Evolutionary conservation across 2,113 vertebrate genomes (phyloP).

Genomic region (Tragelaphus scriptus): DNA sequence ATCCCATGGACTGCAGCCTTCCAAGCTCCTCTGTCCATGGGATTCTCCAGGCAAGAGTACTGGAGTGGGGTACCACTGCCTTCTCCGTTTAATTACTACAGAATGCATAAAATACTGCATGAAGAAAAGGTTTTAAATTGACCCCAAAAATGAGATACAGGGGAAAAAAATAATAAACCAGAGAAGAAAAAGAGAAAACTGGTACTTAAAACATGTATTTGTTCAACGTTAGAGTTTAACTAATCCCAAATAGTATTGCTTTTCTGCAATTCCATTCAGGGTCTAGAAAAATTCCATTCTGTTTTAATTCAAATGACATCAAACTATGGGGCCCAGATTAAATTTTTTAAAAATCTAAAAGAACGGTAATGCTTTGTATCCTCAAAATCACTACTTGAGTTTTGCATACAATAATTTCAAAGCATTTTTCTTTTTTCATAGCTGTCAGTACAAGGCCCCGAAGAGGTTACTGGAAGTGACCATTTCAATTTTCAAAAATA

Average conservation of each 20-base stretch:
- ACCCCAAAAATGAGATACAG: background rate
- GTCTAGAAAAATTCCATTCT: background rate
- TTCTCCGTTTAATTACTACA: background rate
- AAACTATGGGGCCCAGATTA: background rate
- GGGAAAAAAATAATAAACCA: background rate
- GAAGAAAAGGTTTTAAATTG: background rate
- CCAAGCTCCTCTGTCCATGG: no score
- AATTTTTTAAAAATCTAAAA: background rate
- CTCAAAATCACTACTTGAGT: background rate
- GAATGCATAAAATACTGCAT: background rate
- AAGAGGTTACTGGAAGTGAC: background rate
- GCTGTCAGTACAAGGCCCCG: background rate
- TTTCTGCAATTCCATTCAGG: background rate
- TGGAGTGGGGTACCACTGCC: no score
- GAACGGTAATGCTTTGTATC: background rate
- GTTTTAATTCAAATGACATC: background rate
- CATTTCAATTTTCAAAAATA: slow-evolving; percentile 19
- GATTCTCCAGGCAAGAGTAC: no score
- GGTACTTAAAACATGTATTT: slow-evolving; percentile 33
- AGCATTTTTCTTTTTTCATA: background rate
- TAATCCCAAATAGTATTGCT: slow-evolving; percentile 47
- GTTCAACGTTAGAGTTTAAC: slow-evolving; percentile 4
- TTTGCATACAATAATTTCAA: background rate
- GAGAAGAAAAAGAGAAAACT: slow-evolving; percentile 22
- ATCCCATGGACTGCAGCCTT: no score